Base-by-base conservation (phyloP, 2,888 invertebrate species). In the Drosophila subquinaria region DNA sequence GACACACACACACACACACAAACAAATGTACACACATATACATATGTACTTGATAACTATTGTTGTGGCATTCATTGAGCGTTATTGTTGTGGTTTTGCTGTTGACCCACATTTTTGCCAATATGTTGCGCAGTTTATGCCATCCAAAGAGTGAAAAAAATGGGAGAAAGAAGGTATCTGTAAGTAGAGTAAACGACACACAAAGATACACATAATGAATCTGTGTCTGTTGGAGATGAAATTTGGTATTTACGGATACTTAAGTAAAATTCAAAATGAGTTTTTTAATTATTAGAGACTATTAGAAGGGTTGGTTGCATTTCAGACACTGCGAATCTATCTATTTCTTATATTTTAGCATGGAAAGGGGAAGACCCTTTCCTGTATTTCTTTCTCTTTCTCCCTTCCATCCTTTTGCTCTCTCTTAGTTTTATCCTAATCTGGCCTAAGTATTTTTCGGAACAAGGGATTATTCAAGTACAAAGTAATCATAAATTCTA, bases 41-140 rank as follows among this genome's bases (percentile, higher is more conserved):
- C n/a, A 35, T 51, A 35, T 72, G 55, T 51, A 60, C 40, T 61
- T 66, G 51, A 73, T 67, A 79, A 57, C 76, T 68, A 76, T 87
- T 74, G 81, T 88, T 83, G 73, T 76, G 76, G 76, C 76, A 63
- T 89, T 89, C 89, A 87, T 87, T 89, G 88, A 73, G 74, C 76
- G 71, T 84, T 81, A 84, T 85, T 89, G 85, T 79, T 73, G 82
- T 66, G 82, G 76, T 69, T 79, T 83, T 70, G 77, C 69, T 74
- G 81, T 87, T 85, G 84, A 89, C 89, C 89, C 85, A 85, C 88
- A 76, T 85, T 89, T 87, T 68, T 64, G 84, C 84, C 89, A 87
- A 84, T 84, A 87, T 83, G 76, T 81, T 88, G 83, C 80, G 61
- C 80, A 73, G 69, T 79, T 76, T 69, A 38, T 63, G 76, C 68